These are phyloP conservation scores for Apis dorsata DNA, from an alignment of 1,140 invertebrate genomes.

Conservation along the genomic window DNA sequence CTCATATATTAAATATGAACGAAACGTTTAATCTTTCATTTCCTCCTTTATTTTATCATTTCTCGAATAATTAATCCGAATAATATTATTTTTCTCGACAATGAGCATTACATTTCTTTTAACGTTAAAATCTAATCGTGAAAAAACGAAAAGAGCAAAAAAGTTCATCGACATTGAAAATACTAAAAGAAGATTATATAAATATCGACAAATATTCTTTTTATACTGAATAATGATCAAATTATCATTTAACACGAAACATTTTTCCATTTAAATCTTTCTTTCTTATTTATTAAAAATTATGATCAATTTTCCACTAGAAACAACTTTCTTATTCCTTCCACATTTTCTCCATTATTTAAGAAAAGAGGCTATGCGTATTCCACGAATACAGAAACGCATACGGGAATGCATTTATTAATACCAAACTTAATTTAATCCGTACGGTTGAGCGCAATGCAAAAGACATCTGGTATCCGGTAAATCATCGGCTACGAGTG, in stretches of 20 bases:
- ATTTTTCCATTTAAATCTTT: too few species aligned
- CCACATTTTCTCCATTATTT: not conserved
- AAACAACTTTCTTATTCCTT: not conserved
- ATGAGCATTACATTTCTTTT: not conserved
- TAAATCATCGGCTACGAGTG: conserved; percentile 18
- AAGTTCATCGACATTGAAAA: too few species aligned
- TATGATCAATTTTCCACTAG: not conserved
- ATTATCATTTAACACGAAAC: too few species aligned
- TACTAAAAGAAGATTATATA: too few species aligned
- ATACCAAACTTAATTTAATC: conserved; percentile 8
- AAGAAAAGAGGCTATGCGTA: too few species aligned
- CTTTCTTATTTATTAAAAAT: too few species aligned
- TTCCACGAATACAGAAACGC: not conserved
- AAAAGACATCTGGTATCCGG: not conserved
- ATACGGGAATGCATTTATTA: not conserved
- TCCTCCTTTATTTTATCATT: not conserved
- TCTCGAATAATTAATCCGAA: not conserved
- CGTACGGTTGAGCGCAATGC: not conserved
- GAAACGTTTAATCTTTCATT: not conserved
- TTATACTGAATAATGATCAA: too few species aligned
- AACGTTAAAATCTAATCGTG: too few species aligned
- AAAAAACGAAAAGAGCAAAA: not conserved
- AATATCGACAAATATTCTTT: too few species aligned
- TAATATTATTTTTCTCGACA: not conserved
- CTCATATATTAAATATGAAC: not conserved